phyloP scores from a whole-genome alignment of 53 echinoderm and acorn worm species.

The Astropecten irregularis region DNA sequence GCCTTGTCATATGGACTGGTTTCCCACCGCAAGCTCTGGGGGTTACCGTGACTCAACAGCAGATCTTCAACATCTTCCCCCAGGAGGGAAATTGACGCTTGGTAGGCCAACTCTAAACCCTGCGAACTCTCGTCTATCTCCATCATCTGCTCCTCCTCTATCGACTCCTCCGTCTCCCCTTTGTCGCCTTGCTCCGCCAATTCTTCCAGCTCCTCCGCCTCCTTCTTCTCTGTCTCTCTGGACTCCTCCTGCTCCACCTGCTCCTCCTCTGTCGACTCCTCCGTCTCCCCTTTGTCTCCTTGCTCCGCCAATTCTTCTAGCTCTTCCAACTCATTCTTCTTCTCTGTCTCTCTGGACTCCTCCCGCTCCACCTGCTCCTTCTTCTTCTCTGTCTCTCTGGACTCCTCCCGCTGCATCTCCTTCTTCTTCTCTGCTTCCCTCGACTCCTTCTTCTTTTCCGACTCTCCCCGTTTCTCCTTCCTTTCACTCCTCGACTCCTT shows the following conservation, averaged over 20 bases:
- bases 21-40: background rate
- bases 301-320: too few species aligned
- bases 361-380: background rate
- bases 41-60: background rate
- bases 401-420: background rate
- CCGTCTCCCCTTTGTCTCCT: too few species aligned
- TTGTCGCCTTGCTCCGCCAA: too few species aligned
- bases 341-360: background rate
- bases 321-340: background rate
- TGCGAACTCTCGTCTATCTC: background rate
- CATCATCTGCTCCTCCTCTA: background rate
- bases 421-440: background rate
- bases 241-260: background rate
- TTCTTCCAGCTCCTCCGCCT: background rate
- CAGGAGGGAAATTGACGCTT: background rate
- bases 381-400: background rate
- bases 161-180: background rate
- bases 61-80: background rate
- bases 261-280: background rate
- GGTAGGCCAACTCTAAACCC: background rate
- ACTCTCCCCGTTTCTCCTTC: background rate
- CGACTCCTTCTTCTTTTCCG: background rate
- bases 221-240: background rate
- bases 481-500: background rate
- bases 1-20: background rate